Conservation (phyloP, 2,113 vertebrate genomes). For the Onychostruthus taczanowskii region DNA sequence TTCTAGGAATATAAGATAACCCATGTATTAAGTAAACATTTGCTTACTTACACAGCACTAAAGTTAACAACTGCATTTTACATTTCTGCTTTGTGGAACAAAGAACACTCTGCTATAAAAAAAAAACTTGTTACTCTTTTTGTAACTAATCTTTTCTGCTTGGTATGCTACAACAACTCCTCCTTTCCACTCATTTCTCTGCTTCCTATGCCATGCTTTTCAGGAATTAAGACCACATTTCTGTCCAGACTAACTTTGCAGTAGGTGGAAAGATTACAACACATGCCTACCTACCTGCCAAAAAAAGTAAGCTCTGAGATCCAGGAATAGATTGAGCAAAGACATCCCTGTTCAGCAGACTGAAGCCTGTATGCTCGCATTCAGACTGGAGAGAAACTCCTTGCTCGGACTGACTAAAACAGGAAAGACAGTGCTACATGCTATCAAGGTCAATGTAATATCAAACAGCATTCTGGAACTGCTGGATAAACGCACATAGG, state of each 20-base stretch:
- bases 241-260: background rate
- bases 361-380: background rate
- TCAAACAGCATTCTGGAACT: background rate
- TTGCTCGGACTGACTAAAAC: background rate
- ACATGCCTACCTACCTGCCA: background rate
- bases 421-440: background rate
- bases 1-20: background rate
- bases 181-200: background rate
- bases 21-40: background rate
- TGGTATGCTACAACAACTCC: background rate
- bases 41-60: background rate
- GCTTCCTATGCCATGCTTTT: background rate
- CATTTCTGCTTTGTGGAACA: background rate
- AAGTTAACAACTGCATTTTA: background rate
- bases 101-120: background rate
- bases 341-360: background rate
- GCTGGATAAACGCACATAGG: background rate
- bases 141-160: background rate
- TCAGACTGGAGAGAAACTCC: background rate
- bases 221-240: background rate
- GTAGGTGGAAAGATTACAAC: background rate
- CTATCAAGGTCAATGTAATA: background rate
- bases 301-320: background rate
- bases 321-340: background rate
- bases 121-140: background rate